Percentiles rank a stretch among this genome's conserved stretches.
Evolutionary conservation across 30 jellyfish, hydroid and myxozoan species (phyloP).

Genomic region (Aurelia sp.): DNA sequence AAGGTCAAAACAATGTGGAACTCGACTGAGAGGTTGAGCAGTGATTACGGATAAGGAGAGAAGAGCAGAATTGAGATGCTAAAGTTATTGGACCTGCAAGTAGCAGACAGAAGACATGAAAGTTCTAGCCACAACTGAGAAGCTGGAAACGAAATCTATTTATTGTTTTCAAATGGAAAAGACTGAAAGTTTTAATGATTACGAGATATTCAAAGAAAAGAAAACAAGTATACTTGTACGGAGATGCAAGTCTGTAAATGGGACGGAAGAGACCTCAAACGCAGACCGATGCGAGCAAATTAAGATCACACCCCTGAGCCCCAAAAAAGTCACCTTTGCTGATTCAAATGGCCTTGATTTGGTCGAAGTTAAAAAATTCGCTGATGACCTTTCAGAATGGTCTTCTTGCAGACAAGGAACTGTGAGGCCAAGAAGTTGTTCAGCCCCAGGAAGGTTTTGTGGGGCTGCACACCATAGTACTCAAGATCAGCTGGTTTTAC

Average conservation of each 20-base stretch:
- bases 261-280: slow-evolving; percentile 25
- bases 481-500: slow-evolving; percentile 26
- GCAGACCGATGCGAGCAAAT: slow-evolving; percentile 16
- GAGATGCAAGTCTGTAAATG: slow-evolving; percentile 59
- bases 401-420: neutral
- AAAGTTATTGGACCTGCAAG: too few relatives aligned
- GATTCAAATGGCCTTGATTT: slow-evolving; percentile 56
- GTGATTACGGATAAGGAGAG: neutral
- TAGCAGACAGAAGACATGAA: slow-evolving; percentile 35
- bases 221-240: slow-evolving; percentile 49
- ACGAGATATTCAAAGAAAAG: slow-evolving; percentile 18
- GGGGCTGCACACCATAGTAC: neutral
- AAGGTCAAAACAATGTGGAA: neutral
- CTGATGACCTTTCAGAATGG: slow-evolving; percentile 39
- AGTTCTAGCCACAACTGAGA: slow-evolving; percentile 51
- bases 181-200: slow-evolving; percentile 21
- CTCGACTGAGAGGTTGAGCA: neutral
- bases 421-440: neutral
- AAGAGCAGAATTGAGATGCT: neutral
- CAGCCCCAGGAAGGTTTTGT: neutral
- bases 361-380: slow-evolving; percentile 59
- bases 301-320: slow-evolving; percentile 53
- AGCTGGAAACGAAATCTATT: slow-evolving; percentile 44
- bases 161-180: slow-evolving; percentile 40
- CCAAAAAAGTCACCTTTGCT: slow-evolving; percentile 63